Evolutionary conservation across 1,140 invertebrate species (phyloP).

Genomic region (Pentalonia nigronervosa): DNA sequence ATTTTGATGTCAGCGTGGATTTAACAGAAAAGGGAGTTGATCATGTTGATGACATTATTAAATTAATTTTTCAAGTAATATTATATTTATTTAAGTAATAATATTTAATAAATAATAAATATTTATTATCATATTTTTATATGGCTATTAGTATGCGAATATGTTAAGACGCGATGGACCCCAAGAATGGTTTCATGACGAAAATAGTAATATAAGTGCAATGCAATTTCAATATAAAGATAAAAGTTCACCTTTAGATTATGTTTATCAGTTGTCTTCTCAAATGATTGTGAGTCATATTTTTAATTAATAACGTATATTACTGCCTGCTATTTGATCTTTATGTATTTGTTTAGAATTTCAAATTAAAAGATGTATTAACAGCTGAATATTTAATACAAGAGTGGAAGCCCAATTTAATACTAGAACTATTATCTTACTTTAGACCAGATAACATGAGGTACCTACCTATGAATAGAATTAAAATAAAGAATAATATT

Average conservation of each 20-base stretch:
- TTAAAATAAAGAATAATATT: neutral
- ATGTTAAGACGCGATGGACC: constrained; percentile 80
- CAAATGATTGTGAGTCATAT: constrained; percentile 48
- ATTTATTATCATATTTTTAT: neutral
- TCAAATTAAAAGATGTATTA: constrained; percentile 86
- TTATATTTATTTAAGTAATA: constrained; percentile 32
- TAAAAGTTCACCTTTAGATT: constrained; percentile 78
- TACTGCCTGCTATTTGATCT: neutral
- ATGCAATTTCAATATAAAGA: constrained; percentile 92
- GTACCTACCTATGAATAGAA: constrained; percentile 64
- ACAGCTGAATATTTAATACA: constrained; percentile 76
- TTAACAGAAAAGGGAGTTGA: constrained; percentile 89
- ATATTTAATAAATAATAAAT: neutral
- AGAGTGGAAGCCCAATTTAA: constrained; percentile 87
- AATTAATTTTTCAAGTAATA: constrained; percentile 79
- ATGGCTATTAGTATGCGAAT: constrained; percentile 78
- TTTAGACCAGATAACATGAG: constrained; percentile 82
- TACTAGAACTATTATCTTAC: constrained; percentile 75
- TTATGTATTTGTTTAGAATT: constrained; percentile 69
- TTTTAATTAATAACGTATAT: neutral
- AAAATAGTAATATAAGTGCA: constrained; percentile 79
- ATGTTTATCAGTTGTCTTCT: constrained; percentile 70
- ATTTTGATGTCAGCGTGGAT: constrained; percentile 89
- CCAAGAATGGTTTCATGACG: constrained; percentile 89
- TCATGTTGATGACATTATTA: constrained; percentile 86